Base-by-base conservation (phyloP, 2,797 vertebrate species). In the Onychomys leucogaster region DNA sequence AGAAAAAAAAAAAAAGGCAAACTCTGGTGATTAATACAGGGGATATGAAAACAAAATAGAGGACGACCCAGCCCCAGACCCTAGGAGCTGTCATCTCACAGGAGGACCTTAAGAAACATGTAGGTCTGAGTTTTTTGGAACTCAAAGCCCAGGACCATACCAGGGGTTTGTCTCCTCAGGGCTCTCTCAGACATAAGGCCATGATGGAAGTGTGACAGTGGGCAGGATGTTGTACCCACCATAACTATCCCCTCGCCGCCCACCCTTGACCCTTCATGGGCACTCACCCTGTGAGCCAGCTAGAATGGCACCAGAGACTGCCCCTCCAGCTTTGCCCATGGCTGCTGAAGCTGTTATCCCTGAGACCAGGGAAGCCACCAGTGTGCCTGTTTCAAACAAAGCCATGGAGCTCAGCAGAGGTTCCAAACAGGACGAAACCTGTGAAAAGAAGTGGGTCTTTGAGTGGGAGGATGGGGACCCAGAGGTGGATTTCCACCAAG, bases 191-290 rank as follows among this genome's bases (percentile, higher is more conserved):
- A 43, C 57, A 43, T 5, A 12, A 46, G 77, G 32, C 8, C 34
- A 43, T 14, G 29, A 25, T 1, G 17, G 41, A 57, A 9, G 37
- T 76, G 46, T 32, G 43, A n/a, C n/a, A 49, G 43, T 25, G 34
- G 57, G 65, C 69, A 71, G 59, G 21, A 11, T 32, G 11, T 46
- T 7, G 12, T 1, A 1, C 14, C 2, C 32, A 21, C 43, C 9
- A 5, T 12, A 13, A 23, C 17, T 0, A 1, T 11, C 29, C 9
- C 25, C 14, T n/a, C 0, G 0, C 0, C 3, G 27, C 12, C 2
- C 3, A 23, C 32, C 0, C 49, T 76, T 16, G 2, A 2, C 49
- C n/a, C 19, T 32, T 4, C 32, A 25, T 80, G n/a, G 85, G 8
- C n/a, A 85, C 94, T 96, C 61, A 97, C 92, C 96, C 32, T 67